Evolutionary conservation across 2,113 vertebrate species (phyloP).

Genomic region (Dipodomys ordii): DNA sequence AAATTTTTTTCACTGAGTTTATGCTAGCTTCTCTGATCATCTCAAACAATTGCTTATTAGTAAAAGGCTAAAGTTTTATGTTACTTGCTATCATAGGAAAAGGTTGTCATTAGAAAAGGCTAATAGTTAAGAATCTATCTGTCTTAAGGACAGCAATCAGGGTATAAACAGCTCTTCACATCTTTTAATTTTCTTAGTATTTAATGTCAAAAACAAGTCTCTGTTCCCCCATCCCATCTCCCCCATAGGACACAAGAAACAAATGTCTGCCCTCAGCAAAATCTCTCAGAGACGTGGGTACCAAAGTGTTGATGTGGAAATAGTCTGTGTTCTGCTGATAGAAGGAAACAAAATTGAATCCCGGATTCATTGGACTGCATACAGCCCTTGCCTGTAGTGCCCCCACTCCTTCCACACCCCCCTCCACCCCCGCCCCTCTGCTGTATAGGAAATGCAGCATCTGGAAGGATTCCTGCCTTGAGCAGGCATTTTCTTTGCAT

Average conservation of each 20-base stretch:
- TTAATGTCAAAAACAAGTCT: neutral
- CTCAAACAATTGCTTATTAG: slow-evolving; percentile 29
- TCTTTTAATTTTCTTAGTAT: neutral
- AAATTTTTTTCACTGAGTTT: slow-evolving; percentile 18
- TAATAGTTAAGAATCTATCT: slow-evolving; percentile 8
- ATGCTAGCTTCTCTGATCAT: neutral
- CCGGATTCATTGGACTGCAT: neutral
- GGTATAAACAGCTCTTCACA: neutral
- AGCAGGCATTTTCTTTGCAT: slow-evolving; percentile 32
- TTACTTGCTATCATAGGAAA: neutral
- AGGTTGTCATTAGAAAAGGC: neutral
- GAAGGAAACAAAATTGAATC: slow-evolving; percentile 41
- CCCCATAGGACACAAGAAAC: neutral
- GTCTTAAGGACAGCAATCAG: neutral
- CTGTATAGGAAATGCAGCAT: neutral
- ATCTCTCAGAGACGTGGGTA: neutral
- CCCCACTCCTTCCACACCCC: no score
- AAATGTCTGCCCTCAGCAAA: slow-evolving; percentile 8
- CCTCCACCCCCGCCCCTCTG: no score
- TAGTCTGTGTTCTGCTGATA: neutral
- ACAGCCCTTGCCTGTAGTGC: neutral
- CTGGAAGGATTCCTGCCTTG: neutral
- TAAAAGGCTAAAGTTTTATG: slow-evolving; percentile 29
- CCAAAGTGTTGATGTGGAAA: slow-evolving; percentile 18
- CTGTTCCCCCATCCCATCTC: no score